phyloP scores from a whole-genome alignment of 2,888 invertebrate genomes.

The Drosophila maculinotata region DNA sequence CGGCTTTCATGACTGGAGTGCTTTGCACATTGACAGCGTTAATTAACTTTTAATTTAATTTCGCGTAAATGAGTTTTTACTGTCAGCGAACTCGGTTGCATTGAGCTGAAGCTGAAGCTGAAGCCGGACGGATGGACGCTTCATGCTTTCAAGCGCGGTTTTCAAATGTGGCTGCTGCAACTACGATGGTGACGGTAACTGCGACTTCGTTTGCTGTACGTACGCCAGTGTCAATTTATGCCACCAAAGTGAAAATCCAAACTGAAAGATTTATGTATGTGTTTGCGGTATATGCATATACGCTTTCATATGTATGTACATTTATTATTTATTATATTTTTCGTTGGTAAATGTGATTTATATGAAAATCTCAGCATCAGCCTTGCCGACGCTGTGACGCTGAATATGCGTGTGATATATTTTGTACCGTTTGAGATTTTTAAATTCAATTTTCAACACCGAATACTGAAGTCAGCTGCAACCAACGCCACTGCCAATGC shows the following conservation, averaged over 20 bases:
- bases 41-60: conserved; percentile 83
- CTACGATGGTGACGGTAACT: conserved; percentile 6
- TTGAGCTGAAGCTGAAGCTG: conserved; percentile 48
- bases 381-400: conserved; percentile 9
- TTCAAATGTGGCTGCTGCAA: conserved; percentile 69
- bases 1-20: conserved; percentile 60
- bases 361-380: conserved; percentile 72
- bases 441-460: conserved; percentile 71
- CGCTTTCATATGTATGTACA: conserved; percentile 24
- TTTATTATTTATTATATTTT: conserved; percentile 79
- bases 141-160: conserved; percentile 78
- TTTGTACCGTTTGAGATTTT: conserved; percentile 75
- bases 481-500: conserved; percentile 21
- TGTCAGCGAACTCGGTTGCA: conserved; percentile 78
- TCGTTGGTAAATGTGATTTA: conserved; percentile 74
- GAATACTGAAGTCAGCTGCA: conserved; percentile 14
- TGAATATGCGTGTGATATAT: conserved; percentile 71
- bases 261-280: conserved; percentile 78
- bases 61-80: conserved; percentile 83
- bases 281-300: conserved; percentile 47
- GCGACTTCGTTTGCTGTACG: conserved; percentile 32
- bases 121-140: conserved; percentile 24
- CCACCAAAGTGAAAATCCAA: conserved; percentile 81
- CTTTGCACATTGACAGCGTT: conserved; percentile 83
- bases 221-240: conserved; percentile 82